These are phyloP conservation scores for Dolomedes plantarius DNA, from an alignment of 2,888 invertebrate genomes.

Conservation along the genomic window DNA sequence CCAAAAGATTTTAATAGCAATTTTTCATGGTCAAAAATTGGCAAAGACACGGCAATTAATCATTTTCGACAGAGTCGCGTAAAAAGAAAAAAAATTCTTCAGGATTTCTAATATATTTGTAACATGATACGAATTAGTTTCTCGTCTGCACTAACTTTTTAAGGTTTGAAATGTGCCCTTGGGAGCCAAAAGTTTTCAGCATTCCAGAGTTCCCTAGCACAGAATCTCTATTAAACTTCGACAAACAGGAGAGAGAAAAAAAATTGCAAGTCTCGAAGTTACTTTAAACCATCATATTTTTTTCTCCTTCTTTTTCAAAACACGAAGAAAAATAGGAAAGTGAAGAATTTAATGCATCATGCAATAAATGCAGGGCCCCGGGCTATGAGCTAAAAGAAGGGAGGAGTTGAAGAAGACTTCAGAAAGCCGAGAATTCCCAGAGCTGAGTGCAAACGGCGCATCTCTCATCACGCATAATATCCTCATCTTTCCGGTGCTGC, in stretches of 20 bases:
- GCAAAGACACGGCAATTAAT: too few relatives aligned
- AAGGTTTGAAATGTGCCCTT: too few relatives aligned
- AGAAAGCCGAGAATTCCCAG: background rate
- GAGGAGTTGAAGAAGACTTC: background rate
- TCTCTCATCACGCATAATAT: conserved; percentile 14
- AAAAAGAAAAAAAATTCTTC: too few relatives aligned
- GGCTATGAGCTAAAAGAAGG: background rate
- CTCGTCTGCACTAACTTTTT: too few relatives aligned
- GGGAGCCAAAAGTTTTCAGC: too few relatives aligned
- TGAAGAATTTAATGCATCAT: background rate
- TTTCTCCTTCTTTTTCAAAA: background rate
- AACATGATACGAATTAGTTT: too few relatives aligned
- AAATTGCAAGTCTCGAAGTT: background rate
- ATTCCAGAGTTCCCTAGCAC: background rate
- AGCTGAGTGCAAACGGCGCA: background rate
- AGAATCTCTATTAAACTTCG: background rate
- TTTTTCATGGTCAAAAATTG: too few relatives aligned
- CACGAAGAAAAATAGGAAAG: background rate
- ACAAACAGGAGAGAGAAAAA: background rate
- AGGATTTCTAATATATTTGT: too few relatives aligned
- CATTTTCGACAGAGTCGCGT: too few relatives aligned
- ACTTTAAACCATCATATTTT: background rate
- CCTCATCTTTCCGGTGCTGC: conserved; percentile 3
- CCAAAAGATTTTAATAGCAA: too few relatives aligned
- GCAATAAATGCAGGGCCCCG: background rate